Evolutionary conservation across 1,140 invertebrate genomes (phyloP).

Genomic region (Notospermus geniculatus): DNA sequence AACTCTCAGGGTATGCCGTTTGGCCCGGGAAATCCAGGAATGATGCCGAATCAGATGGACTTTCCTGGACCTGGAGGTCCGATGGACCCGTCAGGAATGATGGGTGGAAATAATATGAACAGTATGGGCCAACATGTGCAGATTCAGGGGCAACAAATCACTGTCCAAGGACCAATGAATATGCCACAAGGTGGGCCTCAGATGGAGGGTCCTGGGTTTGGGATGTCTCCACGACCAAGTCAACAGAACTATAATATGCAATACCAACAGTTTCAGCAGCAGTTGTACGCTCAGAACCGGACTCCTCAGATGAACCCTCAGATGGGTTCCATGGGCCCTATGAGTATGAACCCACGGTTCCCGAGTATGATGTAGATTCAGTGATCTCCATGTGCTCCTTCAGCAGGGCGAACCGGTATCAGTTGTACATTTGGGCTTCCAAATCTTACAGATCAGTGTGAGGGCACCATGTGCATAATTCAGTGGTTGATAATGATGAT

Average conservation of each 20-base stretch:
- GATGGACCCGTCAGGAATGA: slow-evolving; percentile 21
- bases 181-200: slow-evolving; percentile 36
- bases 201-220: slow-evolving; percentile 11
- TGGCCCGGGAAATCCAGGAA: slow-evolving; percentile 5
- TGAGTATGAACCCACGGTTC: slow-evolving; percentile 4
- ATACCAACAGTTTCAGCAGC: slow-evolving; percentile 51
- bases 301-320: slow-evolving; percentile 9
- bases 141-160: slow-evolving; percentile 16
- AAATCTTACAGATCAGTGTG: no score
- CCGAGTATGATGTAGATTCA: slow-evolving; percentile 8
- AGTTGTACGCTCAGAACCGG: slow-evolving; percentile 44
- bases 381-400: background rate
- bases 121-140: slow-evolving; percentile 20
- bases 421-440: no score
- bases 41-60: slow-evolving; percentile 4
- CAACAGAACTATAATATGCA: slow-evolving; percentile 22
- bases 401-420: no score
- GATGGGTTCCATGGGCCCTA: slow-evolving; percentile 1
- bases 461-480: no score
- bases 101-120: slow-evolving; percentile 1
- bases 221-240: slow-evolving; percentile 8
- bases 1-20: slow-evolving; percentile 35
- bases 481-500: no score
- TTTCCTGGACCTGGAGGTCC: slow-evolving; percentile 39
- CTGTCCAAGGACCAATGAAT: slow-evolving; percentile 34